Evolutionary conservation across 2,797 vertebrate genomes (phyloP), one percentile per base, ranked within the genome.

Genomic region (Anguilla anguilla): DNA sequence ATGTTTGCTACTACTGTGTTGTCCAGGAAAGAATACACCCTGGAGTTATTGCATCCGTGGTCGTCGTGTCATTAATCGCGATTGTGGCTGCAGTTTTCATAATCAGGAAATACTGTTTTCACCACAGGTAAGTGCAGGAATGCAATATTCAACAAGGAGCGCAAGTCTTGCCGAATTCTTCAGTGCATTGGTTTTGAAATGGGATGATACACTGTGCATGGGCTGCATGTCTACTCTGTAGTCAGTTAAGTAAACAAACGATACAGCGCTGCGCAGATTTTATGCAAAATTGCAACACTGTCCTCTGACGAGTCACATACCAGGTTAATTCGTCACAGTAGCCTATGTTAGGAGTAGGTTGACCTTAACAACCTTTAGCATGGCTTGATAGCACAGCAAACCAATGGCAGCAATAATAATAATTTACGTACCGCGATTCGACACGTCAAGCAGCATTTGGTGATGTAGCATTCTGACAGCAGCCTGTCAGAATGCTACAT

Each of bases 101-200:
- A 91, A 94, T 95, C 89, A 93, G 92, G 89, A 95, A 94, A 93
- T 96, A 95, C 92, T 96, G 95, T 92, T 95, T 94, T 92, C 93
- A 89, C 69, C 93, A 93, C 90, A 96, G 94, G 96, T 96, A 93
- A 93, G 94, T 85, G 83, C 85, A 64, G 3, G 22, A 13, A 85
- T 61, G 79, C 19, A 51, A 49, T n/a, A 17, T 49, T 81, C 7
- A 82, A 82, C 46, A 51, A 6, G 69, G 9, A 69, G n/a, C 28
- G 64, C n/a, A 69, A 28, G 25, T n/a, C 7, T 28, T n/a, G 13
- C 59, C 59, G 59, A 4, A 61, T 61, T 19, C 59, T 17, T 61
- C 15, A 25, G 19, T 61, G 17, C 19, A 1, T 28, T 69, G 64
- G 64, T 39, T 13, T 74, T 74, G 28, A 17, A 35, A 35, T 74